These are phyloP conservation scores for Patiria miniata DNA, from an alignment of 35 echinoderm and acorn worm species.

Conservation along the genomic window DNA sequence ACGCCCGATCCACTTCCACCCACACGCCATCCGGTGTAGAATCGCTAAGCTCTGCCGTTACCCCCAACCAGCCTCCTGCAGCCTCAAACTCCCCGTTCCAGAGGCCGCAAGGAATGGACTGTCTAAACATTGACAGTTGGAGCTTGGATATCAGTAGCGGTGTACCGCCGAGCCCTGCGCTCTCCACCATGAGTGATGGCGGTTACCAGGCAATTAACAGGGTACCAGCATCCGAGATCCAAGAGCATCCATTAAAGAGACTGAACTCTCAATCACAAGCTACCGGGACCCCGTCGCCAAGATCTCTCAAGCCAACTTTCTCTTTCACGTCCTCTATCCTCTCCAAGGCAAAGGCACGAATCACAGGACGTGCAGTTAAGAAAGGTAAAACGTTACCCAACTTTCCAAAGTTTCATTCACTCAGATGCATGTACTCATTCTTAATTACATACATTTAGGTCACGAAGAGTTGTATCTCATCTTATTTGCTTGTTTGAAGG, in stretches of 20 bases:
- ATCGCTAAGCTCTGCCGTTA: neutral
- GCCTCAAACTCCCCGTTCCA: neutral
- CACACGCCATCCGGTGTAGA: neutral
- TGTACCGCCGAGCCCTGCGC: constrained; percentile 29
- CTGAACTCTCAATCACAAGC: neutral
- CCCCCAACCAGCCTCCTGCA: neutral
- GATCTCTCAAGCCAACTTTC: neutral
- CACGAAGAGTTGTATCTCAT: too few relatives aligned
- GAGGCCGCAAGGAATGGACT: neutral
- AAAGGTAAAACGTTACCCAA: neutral
- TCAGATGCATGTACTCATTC: too few relatives aligned
- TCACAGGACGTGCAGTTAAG: constrained; percentile 1
- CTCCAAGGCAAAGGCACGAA: constrained; percentile 16
- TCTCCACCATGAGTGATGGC: constrained; percentile 7
- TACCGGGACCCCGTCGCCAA: neutral
- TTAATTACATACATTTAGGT: too few relatives aligned
- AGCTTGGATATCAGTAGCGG: constrained; percentile 37
- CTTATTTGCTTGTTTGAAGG: too few relatives aligned
- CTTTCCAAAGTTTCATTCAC: neutral
- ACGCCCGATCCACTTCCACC: constrained; percentile 15
- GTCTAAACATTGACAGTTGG: constrained; percentile 37
- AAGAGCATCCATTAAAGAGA: neutral
- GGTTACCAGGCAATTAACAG: neutral
- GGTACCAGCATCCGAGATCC: neutral
- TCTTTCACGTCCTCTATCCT: neutral